phyloP scores from a whole-genome alignment of 2,888 invertebrate species.

The Molorchus minor region DNA sequence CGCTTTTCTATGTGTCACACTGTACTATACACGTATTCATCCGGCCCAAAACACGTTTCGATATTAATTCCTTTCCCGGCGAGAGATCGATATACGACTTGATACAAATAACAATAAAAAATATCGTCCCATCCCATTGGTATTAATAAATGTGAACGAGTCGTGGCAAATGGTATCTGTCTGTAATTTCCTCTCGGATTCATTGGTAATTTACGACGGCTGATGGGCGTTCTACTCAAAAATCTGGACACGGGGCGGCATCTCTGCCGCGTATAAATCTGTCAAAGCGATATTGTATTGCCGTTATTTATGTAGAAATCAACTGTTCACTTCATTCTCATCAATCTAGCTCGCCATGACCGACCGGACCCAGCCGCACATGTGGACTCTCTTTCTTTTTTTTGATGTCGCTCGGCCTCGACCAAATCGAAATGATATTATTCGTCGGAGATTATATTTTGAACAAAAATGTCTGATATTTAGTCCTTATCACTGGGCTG shows the following conservation, averaged over 20 bases:
- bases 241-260: conserved; percentile 60
- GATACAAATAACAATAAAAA: conserved; percentile 34
- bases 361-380: conserved; percentile 32
- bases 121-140: conserved; percentile 35
- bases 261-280: conserved; percentile 62
- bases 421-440: conserved; percentile 10
- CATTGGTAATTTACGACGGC: conserved; percentile 56
- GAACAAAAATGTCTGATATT: no score
- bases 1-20: no score
- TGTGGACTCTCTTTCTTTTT: conserved; percentile 5
- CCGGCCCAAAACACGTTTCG: conserved; percentile 17
- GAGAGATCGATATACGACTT: conserved; percentile 23
- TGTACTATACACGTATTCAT: neutral
- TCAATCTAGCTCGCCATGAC: conserved; percentile 57
- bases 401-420: neutral
- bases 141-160: conserved; percentile 46
- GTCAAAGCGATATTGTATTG: conserved; percentile 63
- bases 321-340: conserved; percentile 62
- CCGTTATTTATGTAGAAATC: conserved; percentile 64
- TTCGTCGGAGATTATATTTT: neutral
- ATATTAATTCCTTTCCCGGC: conserved; percentile 18
- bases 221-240: conserved; percentile 60
- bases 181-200: conserved; percentile 52
- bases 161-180: conserved; percentile 52
- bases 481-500: no score